Evolutionary conservation across 2,888 invertebrate species (phyloP), one percentile per base, ranked within the genome.

Genomic region (Vesta saturnalis): DNA sequence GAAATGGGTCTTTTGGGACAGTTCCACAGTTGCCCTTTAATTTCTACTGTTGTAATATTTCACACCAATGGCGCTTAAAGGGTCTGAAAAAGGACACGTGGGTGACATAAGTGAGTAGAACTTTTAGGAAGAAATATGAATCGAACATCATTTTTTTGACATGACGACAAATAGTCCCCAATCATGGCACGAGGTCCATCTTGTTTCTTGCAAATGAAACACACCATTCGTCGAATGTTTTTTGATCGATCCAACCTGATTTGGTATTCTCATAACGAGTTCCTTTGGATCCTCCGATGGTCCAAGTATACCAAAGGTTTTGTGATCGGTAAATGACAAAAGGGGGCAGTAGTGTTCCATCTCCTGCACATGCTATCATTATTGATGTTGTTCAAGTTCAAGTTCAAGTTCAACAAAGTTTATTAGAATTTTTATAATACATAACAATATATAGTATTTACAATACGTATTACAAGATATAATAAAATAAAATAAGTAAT

Each of bases 41-140:
- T 35, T 57, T 23, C 39, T 35, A 57, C 1, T 23, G 19, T 10
- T 2, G 10, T 10, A 76, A 43, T 15, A 74, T 69, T 30, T 67
- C 57, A 23, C 76, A 23, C 78, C 79, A 78, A 52, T 65, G 66
- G 35, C 63, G 67, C 72, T 79, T 79, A 64, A 80, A 56, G 19
- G 78, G 77, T 15, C 67, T 60, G 63, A 78, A 79, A 59, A 74
- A 76, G 18, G 77, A 72, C 1, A 79, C 77, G 67, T 6, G 78
- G 78, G 60, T 80, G 79, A 5, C 71, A 70, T 12, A 77, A 55
- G 54, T 78, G 78, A 8, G 78, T 80, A 19, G 77, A 73, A 69
- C 81, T 80, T 39, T 80, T 74, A 46, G 80, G 80, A 46, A 58
- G 21, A 39, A 58, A 19, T 12, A 82, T 73, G 71, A 82, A 83